Base-by-base conservation (phyloP, 2,113 vertebrate genomes). In the Eurystomus gularis region DNA sequence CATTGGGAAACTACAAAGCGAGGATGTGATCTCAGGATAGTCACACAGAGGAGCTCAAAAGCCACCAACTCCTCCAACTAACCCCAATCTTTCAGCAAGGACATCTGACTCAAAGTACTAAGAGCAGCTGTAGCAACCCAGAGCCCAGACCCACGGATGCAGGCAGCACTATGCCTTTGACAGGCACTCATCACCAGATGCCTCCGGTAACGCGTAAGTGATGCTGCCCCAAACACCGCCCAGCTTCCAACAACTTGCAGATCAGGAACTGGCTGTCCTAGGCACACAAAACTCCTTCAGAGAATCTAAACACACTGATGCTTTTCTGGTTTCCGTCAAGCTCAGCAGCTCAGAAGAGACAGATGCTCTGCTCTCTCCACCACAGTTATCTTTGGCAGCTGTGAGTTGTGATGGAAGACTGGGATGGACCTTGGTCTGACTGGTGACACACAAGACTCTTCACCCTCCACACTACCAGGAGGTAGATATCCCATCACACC, bases 141-240 rank as follows among this genome's bases (percentile, higher is more conserved):
- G 49, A 89, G 58, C 28, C 55, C 54, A 40, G 46, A 75, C 10
- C 37, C 46, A 72, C 23, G 17, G 20, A 33, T 8, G 21, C 19
- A 31, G 60, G 52, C 15, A 88, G 7, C 0, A 0, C 0, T 19
- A 44, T 3, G 33, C 77, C 54, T 73, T 9, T 37, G 24, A 60
- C 48, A 60, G 37, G 29, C 23, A 86, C 21, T 40, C 33, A 26
- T 17, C 58, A 90, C 26, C 49, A 73, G 29, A 35, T 8, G 8
- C 2, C 6, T 46, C 39, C 7, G 13, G 29, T 7, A 55, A 82
- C 68, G 23, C 1, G 0, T 12, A 75, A 76, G 17, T 20, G 65
- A 68, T 51, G 54, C 35, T 72, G 11, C 16, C 33, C 37, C 57
- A 68, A 39, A 33, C 40, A 12, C 0, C 29, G 12, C 25, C 37